Conservation (phyloP, 64 coral and sea anemone genomes). For the Porites australiensis region DNA sequence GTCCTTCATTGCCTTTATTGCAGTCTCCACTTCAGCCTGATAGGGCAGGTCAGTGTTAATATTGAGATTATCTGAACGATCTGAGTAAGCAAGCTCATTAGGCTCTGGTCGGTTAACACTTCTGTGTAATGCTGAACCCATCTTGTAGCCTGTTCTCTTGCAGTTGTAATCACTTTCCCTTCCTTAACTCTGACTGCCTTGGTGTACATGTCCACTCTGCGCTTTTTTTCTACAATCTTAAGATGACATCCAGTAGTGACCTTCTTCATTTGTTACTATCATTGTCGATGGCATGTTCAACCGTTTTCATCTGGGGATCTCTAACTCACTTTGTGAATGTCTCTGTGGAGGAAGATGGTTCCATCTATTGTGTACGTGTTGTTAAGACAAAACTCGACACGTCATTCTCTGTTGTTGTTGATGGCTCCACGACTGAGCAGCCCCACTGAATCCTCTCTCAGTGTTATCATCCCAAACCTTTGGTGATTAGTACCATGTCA, state of each 20-base stretch:
- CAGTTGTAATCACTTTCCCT: too few species aligned
- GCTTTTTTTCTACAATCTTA: not conserved
- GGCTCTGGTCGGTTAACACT: too few species aligned
- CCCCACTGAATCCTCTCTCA: not conserved
- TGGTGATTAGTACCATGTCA: not conserved
- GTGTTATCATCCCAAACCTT: conserved; percentile 33
- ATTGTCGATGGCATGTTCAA: conserved; percentile 26
- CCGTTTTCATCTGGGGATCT: conserved; percentile 10
- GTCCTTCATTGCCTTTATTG: too few species aligned
- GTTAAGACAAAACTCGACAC: conserved; percentile 9
- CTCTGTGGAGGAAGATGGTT: conserved; percentile 38
- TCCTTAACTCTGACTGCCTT: too few species aligned
- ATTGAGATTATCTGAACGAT: too few species aligned
- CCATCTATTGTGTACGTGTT: conserved; percentile 24
- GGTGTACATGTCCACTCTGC: too few species aligned
- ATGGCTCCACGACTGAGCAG: not conserved
- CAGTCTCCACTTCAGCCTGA: too few species aligned
- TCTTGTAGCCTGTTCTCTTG: too few species aligned
- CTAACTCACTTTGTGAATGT: conserved; percentile 32
- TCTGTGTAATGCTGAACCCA: too few species aligned
- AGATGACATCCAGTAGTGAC: conserved; percentile 13
- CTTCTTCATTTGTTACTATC: conserved; percentile 22
- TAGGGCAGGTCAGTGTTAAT: too few species aligned
- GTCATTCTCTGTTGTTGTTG: conserved; percentile 24
- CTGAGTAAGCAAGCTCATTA: too few species aligned